Percentiles rank a stretch among this genome's conserved stretches.
phyloP scores from a whole-genome alignment of 37 sponge, comb jelly and placozoan genomes.

The Cliona cf. orientalis region DNA sequence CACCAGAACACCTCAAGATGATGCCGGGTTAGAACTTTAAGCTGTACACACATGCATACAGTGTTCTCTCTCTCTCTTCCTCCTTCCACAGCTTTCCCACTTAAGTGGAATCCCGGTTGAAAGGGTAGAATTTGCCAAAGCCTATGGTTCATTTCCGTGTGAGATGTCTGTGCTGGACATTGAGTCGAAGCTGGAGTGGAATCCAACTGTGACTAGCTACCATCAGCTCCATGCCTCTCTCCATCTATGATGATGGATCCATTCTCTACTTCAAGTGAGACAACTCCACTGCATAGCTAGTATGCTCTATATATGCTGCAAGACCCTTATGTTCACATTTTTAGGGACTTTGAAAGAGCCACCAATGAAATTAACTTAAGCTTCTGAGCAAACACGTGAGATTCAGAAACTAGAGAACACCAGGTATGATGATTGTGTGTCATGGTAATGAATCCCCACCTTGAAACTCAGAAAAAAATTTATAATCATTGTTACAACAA shows the following conservation, averaged over 20 bases:
- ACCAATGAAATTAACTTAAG: conserved; percentile 54
- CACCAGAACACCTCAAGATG: conserved; percentile 18
- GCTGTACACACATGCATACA: too few species aligned
- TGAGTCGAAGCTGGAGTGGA: conserved; percentile 89
- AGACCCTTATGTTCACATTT: too few species aligned
- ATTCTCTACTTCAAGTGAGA: conserved; percentile 87
- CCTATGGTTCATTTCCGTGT: conserved; percentile 82
- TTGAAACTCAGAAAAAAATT: background rate
- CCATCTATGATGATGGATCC: conserved; percentile 86
- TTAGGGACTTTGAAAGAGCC: conserved; percentile 71
- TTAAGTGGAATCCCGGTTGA: conserved; percentile 17
- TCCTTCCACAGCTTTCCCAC: background rate
- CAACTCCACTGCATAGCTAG: background rate
- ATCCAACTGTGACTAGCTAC: conserved; percentile 59
- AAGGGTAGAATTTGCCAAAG: conserved; percentile 15
- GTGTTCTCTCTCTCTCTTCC: too few species aligned
- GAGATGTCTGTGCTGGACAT: conserved; percentile 85
- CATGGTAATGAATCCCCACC: too few species aligned
- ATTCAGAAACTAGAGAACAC: conserved; percentile 78
- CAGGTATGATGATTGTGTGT: too few species aligned
- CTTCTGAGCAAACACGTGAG: conserved; percentile 65
- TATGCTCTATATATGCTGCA: too few species aligned
- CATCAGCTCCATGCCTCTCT: conserved; percentile 65
- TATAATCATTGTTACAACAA: background rate
- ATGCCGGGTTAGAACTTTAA: too few species aligned